Base-by-base conservation (phyloP, 2,888 invertebrate species). In the Sipha maydis region DNA sequence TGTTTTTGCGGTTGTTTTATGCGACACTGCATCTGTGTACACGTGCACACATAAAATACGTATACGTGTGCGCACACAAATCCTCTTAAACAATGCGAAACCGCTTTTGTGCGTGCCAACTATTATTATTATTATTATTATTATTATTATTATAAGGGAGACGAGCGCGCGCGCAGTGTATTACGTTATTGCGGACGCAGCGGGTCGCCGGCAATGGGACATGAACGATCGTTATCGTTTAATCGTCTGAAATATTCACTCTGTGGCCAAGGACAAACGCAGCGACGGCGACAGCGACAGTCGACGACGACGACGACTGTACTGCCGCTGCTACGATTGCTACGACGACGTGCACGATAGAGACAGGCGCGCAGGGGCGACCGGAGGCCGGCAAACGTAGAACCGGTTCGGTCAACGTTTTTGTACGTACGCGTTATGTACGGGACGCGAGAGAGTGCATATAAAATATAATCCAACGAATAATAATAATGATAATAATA, bases 211-310 rank as follows among this genome's bases (percentile, higher is more conserved):
- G 85, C 83, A 89, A 84, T 85, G 89, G 85, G 82, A 77, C 79
- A 85, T 78, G 85, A 89, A 89, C 85, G 85, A 85, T 85, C 85
- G 85, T 85, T 85, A 85, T 85, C 85, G 85, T 85, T 85, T 85
- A 85, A 85, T 85, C 85, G 85, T 85, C 85, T 85, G 85, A 85
- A 85, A 85, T 85, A 85, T 85, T 78, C 77, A 69, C 85, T 85
- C 84, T 41, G 69, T 69, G 48, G 48, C 71, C 83, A 67, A 77
- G 78, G 79, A 69, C 83, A 82, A 82, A 80, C 17, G 78, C 86
- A 21, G 14, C 54, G 48, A 84, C 75, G 31, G 71, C 69, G 83
- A 31, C 73, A 4, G n/a, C 75, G 61, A 31, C 61, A 34, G 41
- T 54, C 38, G 56, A 41, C 84, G 38, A 77, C 79, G 67, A 41